Base-by-base conservation (phyloP, 2,888 invertebrate species). In the Tachina grossa region DNA sequence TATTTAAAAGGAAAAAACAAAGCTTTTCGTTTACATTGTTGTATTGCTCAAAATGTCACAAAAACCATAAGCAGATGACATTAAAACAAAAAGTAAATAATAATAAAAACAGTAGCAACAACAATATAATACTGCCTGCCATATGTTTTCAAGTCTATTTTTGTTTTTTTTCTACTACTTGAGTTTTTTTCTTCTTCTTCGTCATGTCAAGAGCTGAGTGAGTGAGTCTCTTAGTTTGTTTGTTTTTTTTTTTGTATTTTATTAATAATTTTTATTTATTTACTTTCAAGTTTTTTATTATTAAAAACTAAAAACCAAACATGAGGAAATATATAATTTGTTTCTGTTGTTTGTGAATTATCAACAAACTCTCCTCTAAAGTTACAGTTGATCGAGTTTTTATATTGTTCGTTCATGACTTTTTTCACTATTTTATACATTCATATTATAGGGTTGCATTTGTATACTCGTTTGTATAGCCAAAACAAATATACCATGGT, bases 371-470 rank as follows among this genome's bases (percentile, higher is more conserved):
- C 66, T 80, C 55, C 51, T 59, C 19, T 22, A 43, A 51, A 61
- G 82, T 79, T 79, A 76, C 78, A 79, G 69, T 78, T 85, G 85
- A 85, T 85, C 85, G 79, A 83, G 79, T 85, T 85, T 85, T 85
- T 85, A 59, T 71, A 75, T 77, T 74, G 55, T 47, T 47, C 63
- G 47, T 71, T 79, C 47, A 66, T 79, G 61, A 68, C n/a, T 47
- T 74, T 83, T 71, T 53, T 51, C 6, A 6, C 6, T 31, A 31
- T 45, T 14, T 10, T 31, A 11, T 19, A 14, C 14, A 47, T 11
- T n/a, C 13, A 31, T n/a, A n/a, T n/a, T n/a, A n/a, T n/a, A n/a
- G n/a, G n/a, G n/a, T n/a, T n/a, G n/a, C n/a, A n/a, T n/a, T n/a
- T n/a, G n/a, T n/a, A n/a, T n/a, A n/a, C n/a, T n/a, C n/a, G n/a